phyloP scores from a whole-genome alignment of 2,888 invertebrate genomes.

The Prenolepis imparis region DNA sequence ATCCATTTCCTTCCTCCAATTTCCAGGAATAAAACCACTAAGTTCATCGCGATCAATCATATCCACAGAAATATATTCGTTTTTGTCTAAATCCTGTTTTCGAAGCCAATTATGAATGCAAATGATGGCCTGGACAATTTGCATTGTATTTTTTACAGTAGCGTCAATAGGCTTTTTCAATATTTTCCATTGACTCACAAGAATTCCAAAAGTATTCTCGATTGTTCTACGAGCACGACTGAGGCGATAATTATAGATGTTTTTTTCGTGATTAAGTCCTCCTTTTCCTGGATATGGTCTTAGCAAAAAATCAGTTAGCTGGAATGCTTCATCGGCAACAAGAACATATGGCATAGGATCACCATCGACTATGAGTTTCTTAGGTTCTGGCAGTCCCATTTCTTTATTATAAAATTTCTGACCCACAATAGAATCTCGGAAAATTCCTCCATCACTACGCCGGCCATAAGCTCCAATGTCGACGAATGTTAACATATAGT shows the following conservation, averaged over 20 bases:
- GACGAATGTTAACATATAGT: conserved; percentile 4
- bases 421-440: neutral
- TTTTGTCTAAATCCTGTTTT: neutral
- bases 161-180: neutral
- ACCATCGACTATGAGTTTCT: neutral
- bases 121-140: conserved; percentile 8
- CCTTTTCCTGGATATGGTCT: conserved; percentile 18
- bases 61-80: neutral
- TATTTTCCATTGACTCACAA: conserved; percentile 18
- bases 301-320: neutral
- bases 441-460: conserved; percentile 1
- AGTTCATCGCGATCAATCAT: neutral
- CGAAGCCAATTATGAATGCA: conserved; percentile 25
- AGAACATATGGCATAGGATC: conserved; percentile 12
- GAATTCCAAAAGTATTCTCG: neutral
- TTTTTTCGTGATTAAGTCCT: neutral
- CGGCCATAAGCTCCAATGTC: conserved; percentile 8
- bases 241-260: conserved; percentile 5
- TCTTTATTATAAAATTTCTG: conserved; percentile 2
- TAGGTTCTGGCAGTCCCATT: neutral
- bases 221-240: conserved; percentile 19
- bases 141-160: neutral
- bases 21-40: conserved; percentile 8
- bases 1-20: neutral
- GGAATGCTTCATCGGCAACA: conserved; percentile 4